phyloP scores from a whole-genome alignment of 1,140 invertebrate species.

The Drosophila neocordata region DNA sequence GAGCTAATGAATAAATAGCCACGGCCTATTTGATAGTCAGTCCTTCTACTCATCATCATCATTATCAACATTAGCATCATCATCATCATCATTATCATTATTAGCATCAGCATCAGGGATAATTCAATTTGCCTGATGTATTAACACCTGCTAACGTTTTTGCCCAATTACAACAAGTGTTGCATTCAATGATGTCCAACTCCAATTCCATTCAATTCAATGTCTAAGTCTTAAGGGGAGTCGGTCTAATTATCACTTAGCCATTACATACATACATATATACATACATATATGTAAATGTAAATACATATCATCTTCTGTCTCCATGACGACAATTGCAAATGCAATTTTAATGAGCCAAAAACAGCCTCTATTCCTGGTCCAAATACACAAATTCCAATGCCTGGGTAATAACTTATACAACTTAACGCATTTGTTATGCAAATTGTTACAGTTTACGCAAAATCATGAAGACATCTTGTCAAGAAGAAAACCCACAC shows the following conservation, averaged over 20 bases:
- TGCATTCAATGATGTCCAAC: conserved; percentile 4
- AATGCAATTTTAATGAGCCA: conserved; percentile 70
- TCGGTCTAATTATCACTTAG: conserved; percentile 45
- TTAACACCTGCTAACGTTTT: conserved; percentile 69
- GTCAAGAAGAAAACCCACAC: background rate
- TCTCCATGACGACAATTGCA: conserved; percentile 24
- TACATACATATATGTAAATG: too few species aligned
- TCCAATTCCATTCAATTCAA: conserved; percentile 8
- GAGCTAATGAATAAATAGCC: conserved; percentile 72
- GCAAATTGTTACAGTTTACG: conserved; percentile 50
- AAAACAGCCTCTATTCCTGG: background rate
- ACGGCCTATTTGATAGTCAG: conserved; percentile 37
- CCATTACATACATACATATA: conserved; percentile 7
- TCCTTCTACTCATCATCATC: conserved; percentile 31
- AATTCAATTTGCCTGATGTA: conserved; percentile 70
- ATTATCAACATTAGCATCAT: conserved; percentile 4
- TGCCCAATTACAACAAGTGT: conserved; percentile 30
- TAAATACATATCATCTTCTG: conserved; percentile 4
- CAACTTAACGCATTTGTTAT: conserved; percentile 42
- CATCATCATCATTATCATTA: conserved; percentile 31
- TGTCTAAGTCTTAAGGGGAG: conserved; percentile 25
- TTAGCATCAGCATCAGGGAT: conserved; percentile 47
- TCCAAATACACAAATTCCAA: conserved; percentile 22
- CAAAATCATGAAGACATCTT: background rate
- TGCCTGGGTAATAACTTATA: conserved; percentile 15